Conservation (phyloP, 2,113 vertebrate species). For the Dasyornis broadbenti region DNA sequence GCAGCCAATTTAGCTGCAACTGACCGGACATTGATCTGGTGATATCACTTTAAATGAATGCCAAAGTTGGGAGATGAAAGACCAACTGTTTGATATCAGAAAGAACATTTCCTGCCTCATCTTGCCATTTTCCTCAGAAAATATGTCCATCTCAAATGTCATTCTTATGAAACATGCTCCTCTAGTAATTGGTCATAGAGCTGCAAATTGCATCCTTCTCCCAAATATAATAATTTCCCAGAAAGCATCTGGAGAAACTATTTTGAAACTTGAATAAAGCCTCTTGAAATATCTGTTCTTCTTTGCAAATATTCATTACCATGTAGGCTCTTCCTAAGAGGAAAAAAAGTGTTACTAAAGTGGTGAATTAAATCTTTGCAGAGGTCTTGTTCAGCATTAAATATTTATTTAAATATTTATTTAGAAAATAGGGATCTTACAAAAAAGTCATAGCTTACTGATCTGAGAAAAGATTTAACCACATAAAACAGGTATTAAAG, state of each 20-base stretch:
- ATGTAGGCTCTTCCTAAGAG: neutral
- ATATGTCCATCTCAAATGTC: constrained; percentile 31
- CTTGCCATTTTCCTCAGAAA: constrained; percentile 52
- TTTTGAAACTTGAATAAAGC: constrained; percentile 51
- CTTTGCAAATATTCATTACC: constrained; percentile 27
- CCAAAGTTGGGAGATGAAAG: constrained; percentile 34
- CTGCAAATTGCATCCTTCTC: constrained; percentile 27
- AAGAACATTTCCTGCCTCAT: constrained; percentile 8
- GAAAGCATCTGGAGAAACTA: constrained; percentile 45
- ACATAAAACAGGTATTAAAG: neutral
- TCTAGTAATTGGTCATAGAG: constrained; percentile 44
- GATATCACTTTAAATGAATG: constrained; percentile 68
- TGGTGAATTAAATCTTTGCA: constrained; percentile 7
- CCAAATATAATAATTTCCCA: constrained; percentile 46
- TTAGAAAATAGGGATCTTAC: neutral
- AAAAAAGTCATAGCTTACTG: neutral
- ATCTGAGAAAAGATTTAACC: neutral
- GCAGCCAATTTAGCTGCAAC: constrained; percentile 69
- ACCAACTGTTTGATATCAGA: constrained; percentile 36
- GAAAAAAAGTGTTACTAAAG: neutral
- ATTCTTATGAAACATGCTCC: constrained; percentile 34
- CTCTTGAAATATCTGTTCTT: constrained; percentile 1
- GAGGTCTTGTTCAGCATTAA: neutral
- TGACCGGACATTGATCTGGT: constrained; percentile 70
- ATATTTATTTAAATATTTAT: constrained; percentile 11